These are phyloP conservation scores for Calameuta pallipes DNA, from an alignment of 2,888 invertebrate genomes.

Conservation along the genomic window DNA sequence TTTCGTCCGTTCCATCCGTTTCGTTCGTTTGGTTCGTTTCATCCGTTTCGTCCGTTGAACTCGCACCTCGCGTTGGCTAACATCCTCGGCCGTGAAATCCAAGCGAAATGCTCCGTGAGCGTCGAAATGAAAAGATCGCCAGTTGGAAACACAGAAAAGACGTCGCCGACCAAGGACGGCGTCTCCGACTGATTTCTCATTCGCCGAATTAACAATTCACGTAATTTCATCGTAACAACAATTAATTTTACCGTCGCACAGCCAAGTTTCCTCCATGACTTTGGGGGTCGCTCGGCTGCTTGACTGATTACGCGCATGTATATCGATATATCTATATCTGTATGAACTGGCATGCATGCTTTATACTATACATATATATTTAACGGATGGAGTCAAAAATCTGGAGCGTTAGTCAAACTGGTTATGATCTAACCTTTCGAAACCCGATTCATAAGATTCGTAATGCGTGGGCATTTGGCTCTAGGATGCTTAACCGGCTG, in stretches of 20 bases:
- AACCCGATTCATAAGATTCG: neutral
- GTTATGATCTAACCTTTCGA: neutral
- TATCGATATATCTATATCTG: no score
- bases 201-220: neutral
- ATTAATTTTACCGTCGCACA: neutral
- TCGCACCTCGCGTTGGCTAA: constrained; percentile 10
- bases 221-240: neutral
- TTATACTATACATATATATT: neutral
- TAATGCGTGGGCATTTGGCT: neutral
- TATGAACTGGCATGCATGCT: neutral
- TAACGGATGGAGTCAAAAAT: neutral
- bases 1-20: no score
- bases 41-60: neutral
- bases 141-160: no score
- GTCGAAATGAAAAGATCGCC: neutral
- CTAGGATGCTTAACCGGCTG: neutral
- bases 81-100: constrained; percentile 22
- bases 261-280: neutral
- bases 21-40: no score
- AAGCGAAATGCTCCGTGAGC: neutral
- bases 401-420: neutral
- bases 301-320: neutral
- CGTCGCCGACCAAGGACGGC: no score
- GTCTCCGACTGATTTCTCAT: neutral
- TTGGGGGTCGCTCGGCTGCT: neutral